These are phyloP conservation scores for Sphaerophoria taeniata DNA, from an alignment of 2,888 invertebrate genomes.

Conservation along the genomic window DNA sequence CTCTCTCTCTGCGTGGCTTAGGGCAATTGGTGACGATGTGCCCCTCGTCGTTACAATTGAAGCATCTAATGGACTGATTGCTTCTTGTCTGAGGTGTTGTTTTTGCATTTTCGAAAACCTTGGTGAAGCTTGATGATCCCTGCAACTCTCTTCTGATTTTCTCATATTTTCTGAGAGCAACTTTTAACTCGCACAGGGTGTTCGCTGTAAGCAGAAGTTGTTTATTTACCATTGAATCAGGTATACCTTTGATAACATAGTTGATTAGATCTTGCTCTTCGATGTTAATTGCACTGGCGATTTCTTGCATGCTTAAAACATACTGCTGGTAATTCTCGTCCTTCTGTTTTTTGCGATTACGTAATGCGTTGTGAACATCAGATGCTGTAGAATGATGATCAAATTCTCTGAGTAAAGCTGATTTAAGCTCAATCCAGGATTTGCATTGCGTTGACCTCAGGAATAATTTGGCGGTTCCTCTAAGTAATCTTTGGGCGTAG, in stretches of 20 bases:
- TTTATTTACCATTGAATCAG: constrained; percentile 10
- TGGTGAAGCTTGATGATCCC: no score
- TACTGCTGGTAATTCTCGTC: constrained; percentile 46
- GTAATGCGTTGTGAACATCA: no score
- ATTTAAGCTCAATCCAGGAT: no score
- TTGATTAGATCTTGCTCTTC: neutral
- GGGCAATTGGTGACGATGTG: constrained; percentile 36
- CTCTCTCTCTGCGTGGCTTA: constrained; percentile 33
- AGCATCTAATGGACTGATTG: constrained; percentile 4
- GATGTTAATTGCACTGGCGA: neutral
- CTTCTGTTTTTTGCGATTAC: constrained; percentile 22
- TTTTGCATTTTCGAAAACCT: neutral
- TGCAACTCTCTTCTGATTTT: no score
- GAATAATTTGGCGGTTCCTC: no score
- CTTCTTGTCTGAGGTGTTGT: neutral
- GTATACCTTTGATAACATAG: constrained; percentile 17
- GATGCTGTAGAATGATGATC: constrained; percentile 17
- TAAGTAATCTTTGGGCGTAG: no score
- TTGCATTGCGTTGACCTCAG: no score
- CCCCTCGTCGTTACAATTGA: constrained; percentile 35
- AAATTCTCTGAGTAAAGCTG: neutral
- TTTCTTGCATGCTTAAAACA: constrained; percentile 41
- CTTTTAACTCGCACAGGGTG: constrained; percentile 1
- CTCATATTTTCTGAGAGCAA: neutral
- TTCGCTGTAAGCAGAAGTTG: constrained; percentile 25